These are phyloP conservation scores for Thripadectes ignobilis DNA, from an alignment of 2,797 vertebrate genomes.

Conservation along the genomic window DNA sequence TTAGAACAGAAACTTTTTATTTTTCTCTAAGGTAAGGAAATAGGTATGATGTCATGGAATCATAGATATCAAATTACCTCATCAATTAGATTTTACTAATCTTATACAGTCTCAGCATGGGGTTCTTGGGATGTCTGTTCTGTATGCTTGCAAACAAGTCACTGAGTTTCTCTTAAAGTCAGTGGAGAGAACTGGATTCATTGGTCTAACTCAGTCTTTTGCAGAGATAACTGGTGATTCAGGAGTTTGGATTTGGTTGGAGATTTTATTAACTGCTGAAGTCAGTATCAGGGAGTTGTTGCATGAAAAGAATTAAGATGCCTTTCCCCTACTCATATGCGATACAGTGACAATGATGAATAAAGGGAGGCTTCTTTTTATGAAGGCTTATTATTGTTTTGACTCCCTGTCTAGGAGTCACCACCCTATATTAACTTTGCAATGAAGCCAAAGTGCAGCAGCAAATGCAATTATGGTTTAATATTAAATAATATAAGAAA, in stretches of 20 bases:
- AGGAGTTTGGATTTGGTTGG: background rate
- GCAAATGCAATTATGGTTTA: background rate
- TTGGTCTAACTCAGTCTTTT: background rate
- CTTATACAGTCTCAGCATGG: background rate
- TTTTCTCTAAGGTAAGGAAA: background rate
- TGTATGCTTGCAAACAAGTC: background rate
- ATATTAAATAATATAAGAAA: background rate
- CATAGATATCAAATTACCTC: background rate
- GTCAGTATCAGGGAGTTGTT: background rate
- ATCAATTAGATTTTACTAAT: background rate
- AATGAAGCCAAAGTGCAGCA: background rate
- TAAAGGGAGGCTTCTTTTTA: background rate
- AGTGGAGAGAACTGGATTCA: background rate
- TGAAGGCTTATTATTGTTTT: background rate
- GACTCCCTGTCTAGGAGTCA: background rate
- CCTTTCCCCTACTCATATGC: background rate
- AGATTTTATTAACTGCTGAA: background rate
- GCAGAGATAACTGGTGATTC: background rate
- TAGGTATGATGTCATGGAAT: background rate
- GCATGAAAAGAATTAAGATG: background rate
- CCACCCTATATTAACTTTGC: background rate
- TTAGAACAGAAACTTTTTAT: background rate
- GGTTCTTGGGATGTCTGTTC: background rate
- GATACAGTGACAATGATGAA: background rate
- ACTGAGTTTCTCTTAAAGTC: background rate